Evolutionary conservation across 92 coral and sea anemone species (phyloP), one percentile per base, ranked within the genome.

Genomic region (Siderastrea siderea): DNA sequence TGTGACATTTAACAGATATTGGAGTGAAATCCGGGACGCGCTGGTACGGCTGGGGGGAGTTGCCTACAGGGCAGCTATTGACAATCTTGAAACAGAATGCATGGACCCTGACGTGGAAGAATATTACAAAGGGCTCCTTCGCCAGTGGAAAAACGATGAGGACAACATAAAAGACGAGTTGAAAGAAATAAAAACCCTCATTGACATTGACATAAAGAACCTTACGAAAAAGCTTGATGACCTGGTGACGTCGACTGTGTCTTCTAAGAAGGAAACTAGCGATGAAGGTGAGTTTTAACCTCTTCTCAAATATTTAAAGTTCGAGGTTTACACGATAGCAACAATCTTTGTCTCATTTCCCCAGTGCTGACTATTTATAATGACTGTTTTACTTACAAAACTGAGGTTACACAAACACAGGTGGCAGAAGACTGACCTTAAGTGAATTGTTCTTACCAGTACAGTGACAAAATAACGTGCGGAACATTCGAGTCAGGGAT

Each of bases 61-160:
- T 5, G 38, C 46, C 26, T 87, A 80, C 57, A 45, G 63, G 49
- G 44, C 62, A 1, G 81, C 81, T 19, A 80, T 87, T 8, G 78
- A 80, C 54, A 47, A 58, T 57, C 81, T 87, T 57, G 83, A 73
- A 71, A 59, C 65, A 11, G 86, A 72, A 26, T 61, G 73, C 3
- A 79, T 87, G 91, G 91, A 87, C 50, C 86, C 91, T 15, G 91
- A 80, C 7, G 72, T 54, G 0, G 86, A 87, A 63, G 47, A 79
- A 57, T 62, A 79, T 61, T 87, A 70, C 17, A 62, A 77, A 5
- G 77, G 71, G 77, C 70, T 80, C 6, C 6, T 87, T 5, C 47
- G 46, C 6, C 73, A 26, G 19, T 87, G 86, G 86, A 77, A 87
- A 61, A 53, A 74, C 4, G 71, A 75, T 44, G 88, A 84, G 47